Evolutionary conservation across 2,888 invertebrate species (phyloP), one percentile per base, ranked within the genome.

Genomic region (Chloromyia formosa): DNA sequence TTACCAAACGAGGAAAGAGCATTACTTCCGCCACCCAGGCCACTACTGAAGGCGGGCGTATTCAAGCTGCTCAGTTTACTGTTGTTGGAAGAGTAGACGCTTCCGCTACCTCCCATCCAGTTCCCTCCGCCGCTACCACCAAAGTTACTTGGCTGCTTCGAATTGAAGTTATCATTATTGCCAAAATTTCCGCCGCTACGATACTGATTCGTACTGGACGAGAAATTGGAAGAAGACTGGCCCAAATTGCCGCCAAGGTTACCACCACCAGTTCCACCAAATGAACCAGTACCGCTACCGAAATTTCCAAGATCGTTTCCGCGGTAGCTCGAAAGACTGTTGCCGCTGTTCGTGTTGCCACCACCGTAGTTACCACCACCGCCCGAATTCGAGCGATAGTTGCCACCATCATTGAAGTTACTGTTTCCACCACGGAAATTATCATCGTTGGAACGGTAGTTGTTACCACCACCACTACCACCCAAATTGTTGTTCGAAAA

Each of bases 41-140:
- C 71, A 22, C 40, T 71, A 35, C 16, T 40, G 40, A 58, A 71
- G 5, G 22, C 58, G 18, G 71, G 71, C 14, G 45, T 64, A 40
- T 16, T 64, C 0, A 4, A 4, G 27, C 2, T 10, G 56, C 53
- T 16, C 3, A 56, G 22, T 20, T 56, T 16, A 23, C 58, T 42
- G 40, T 40, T 71, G 35, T 9, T 40, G 40, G 40, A 71, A 23
- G 71, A 71, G 56, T 56, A 58, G 58, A 54, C 54, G 10, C 18
- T 54, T 23, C 71, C 40, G 35, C 71, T 40, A 40, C 71, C 71
- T 12, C 71, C 71, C 71, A 71, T 71, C 71, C 71, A 71, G 45
- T 42, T 71, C 2, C 27, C 27, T 7, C 49, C 56, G 18, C 35
- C 56, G 54, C 54, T 54, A 18, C 16, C 18, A 22, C 45, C 45